Base-by-base conservation (phyloP, 2,797 vertebrate genomes). In the Sebastes miniatus region DNA sequence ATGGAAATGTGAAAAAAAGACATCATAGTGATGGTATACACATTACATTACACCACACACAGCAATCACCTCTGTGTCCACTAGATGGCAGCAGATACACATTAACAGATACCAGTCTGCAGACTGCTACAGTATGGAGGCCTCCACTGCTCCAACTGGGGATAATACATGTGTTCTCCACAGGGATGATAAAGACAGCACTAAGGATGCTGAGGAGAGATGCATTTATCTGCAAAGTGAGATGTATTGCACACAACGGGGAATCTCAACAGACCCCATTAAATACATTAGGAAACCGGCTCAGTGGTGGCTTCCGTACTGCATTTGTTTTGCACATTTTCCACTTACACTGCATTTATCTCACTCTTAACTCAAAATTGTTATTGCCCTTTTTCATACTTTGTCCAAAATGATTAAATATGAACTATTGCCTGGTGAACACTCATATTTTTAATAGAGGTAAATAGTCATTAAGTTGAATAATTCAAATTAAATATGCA, bases 71-170 rank as follows among this genome's bases (percentile, higher is more conserved):
- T 1, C 0, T 34, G 1, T n/a, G 25, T 4, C 85, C 92, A 88
- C 82, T 76, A 91, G 93, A 89, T 93, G 89, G 85, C 43, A 92
- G 89, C 87, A 93, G 63, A 91, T 69, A 67, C 75, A 84, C 64
- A 68, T 39, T 12, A 67, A 80, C 18, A 14, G 8, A 66, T 13
- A 2, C 0, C 4, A 4, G n/a, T 13, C 4, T 29, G 43, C 32
- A 24, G 58, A 39, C 58, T 77, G 67, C 81, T 20, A 34, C 39
- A 43, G 39, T 50, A 20, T 77, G 80, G 77, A 70, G 63, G 72
- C 50, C 20, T 62, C 20, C 2, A 6, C 29, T 64, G 66, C 76
- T 76, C 3, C 54, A 73, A 31, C 31, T 16, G 50, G 36, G 69
- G 27, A 73, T 79, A 64, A 54, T 56, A 69, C 64, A 76, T 83